phyloP scores from a whole-genome alignment of 2,797 vertebrate species.

The Macropus fuliginosus region DNA sequence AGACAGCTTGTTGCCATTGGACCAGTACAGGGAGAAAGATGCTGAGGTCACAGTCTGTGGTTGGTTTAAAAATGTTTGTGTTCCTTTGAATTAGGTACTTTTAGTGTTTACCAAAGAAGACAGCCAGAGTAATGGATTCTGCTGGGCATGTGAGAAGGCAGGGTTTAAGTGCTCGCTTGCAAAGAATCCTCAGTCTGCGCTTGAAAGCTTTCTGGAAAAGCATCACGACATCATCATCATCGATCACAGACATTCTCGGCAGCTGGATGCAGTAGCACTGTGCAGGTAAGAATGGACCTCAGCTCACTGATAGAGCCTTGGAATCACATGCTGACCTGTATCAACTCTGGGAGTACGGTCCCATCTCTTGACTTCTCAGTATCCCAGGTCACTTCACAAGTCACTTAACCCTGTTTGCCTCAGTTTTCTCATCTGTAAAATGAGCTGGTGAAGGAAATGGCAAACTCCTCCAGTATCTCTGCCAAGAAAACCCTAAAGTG shows the following conservation, averaged over 20 bases:
- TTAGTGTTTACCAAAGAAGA: conserved; percentile 99
- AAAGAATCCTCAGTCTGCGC: conserved; percentile 91
- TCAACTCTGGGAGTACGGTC: neutral
- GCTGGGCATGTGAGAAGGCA: conserved; percentile 96
- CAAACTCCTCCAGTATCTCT: neutral
- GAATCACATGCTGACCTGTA: neutral
- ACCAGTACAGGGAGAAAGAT: neutral
- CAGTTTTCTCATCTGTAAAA: neutral
- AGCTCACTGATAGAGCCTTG: neutral
- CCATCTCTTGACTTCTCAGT: neutral
- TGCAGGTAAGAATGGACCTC: conserved; percentile 90
- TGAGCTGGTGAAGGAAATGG: neutral
- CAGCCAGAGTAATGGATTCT: conserved; percentile 96
- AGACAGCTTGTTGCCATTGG: neutral
- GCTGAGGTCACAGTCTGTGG: neutral
- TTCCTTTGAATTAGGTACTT: conserved; percentile 91
- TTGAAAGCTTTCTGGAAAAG: conserved; percentile 94
- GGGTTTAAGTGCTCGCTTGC: conserved; percentile 92
- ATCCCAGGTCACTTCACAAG: neutral
- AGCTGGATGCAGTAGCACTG: conserved; percentile 95
- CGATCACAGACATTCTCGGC: conserved; percentile 95
- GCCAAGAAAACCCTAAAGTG: neutral
- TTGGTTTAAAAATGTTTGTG: conserved; percentile 45
- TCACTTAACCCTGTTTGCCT: neutral
- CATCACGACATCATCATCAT: conserved; percentile 98